phyloP scores from a whole-genome alignment of 2,888 invertebrate genomes.

The Panzeria rudis region DNA sequence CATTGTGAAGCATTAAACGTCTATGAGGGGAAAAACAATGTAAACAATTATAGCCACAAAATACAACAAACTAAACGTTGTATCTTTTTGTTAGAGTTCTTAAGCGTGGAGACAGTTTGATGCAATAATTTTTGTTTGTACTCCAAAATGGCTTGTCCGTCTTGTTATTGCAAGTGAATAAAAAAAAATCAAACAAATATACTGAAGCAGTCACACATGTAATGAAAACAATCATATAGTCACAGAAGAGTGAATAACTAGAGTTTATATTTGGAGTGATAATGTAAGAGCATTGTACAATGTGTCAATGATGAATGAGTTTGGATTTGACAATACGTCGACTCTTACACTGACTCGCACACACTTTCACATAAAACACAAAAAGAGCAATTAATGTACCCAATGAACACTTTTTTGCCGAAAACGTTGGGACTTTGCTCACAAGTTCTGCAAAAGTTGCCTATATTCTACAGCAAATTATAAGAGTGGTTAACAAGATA shows the following conservation, averaged over 20 bases:
- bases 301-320: constrained; percentile 64
- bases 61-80: constrained; percentile 28
- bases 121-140: constrained; percentile 50
- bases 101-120: constrained; percentile 48
- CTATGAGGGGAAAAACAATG: not conserved
- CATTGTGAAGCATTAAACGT: constrained; percentile 16
- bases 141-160: not conserved
- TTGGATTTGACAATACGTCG: constrained; percentile 50
- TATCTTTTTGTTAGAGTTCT: constrained; percentile 22
- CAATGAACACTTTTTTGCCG: too few species aligned
- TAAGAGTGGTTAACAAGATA: too few species aligned
- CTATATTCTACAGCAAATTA: too few species aligned
- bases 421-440: too few species aligned
- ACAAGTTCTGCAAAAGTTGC: too few species aligned
- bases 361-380: not conserved
- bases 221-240: constrained; percentile 55
- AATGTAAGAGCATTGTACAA: constrained; percentile 31
- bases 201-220: not conserved
- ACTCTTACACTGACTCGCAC: not conserved
- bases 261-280: constrained; percentile 48
- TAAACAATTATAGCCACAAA: constrained; percentile 47
- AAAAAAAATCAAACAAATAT: not conserved
- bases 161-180: not conserved
- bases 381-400: constrained; percentile 9
- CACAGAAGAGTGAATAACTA: constrained; percentile 56